phyloP scores from a whole-genome alignment of 2,797 vertebrate species.

The Arrhamphus sclerolepis region DNA sequence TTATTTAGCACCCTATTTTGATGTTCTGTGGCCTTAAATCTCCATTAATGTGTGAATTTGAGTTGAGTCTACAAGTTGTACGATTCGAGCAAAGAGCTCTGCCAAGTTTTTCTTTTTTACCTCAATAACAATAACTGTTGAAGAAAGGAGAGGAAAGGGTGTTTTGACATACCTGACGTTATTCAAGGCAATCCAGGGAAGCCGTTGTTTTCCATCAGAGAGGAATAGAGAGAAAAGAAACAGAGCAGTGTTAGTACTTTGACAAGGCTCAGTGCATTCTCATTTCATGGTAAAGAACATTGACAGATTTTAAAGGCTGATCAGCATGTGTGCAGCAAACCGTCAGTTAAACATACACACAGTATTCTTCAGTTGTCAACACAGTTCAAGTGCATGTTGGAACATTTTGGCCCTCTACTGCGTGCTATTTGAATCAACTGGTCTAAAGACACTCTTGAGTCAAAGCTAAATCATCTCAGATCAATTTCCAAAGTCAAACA shows the following conservation, averaged over 20 bases:
- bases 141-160: conserved; percentile 14
- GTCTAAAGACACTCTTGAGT: conserved; percentile 25
- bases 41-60: conserved; percentile 43
- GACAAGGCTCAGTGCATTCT: conserved; percentile 19
- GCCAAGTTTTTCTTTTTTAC: too few species aligned
- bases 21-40: conserved; percentile 39
- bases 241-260: conserved; percentile 48
- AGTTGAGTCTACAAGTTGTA: conserved; percentile 3
- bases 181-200: conserved; percentile 34
- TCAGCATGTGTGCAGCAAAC: conserved; percentile 15
- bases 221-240: conserved; percentile 17
- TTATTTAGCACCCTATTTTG: conserved; percentile 19
- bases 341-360: conserved; percentile 48
- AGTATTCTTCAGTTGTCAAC: conserved; percentile 41
- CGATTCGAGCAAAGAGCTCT: too few species aligned
- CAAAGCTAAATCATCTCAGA: conserved; percentile 36
- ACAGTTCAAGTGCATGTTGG: background rate
- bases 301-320: conserved; percentile 35
- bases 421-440: conserved; percentile 42
- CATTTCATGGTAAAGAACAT: conserved; percentile 45
- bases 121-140: too few species aligned
- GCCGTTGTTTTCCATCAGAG: conserved; percentile 43
- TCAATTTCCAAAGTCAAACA: conserved; percentile 39
- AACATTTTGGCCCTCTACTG: conserved; percentile 29
- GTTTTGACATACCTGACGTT: conserved; percentile 68